Conservation (phyloP, 1,140 invertebrate species). For the Apis florea region DNA sequence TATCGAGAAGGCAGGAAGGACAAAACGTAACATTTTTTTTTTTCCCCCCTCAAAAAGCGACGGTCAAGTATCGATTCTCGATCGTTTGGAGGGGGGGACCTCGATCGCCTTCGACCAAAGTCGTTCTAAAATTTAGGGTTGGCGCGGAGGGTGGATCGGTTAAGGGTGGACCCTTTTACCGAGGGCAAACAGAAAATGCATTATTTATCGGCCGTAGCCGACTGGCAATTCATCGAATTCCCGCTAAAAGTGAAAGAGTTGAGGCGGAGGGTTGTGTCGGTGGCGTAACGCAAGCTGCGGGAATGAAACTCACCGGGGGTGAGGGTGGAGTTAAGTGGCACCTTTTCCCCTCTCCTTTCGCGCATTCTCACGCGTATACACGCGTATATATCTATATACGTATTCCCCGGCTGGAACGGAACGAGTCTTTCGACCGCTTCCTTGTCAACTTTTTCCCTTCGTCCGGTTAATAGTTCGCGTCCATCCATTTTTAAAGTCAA, state of each 20-base stretch:
- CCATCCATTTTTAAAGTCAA: background rate
- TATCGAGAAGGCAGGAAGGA: too few species aligned
- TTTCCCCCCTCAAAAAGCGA: background rate
- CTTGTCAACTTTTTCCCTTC: background rate
- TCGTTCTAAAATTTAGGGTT: constrained; percentile 70
- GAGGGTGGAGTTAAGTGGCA: constrained; percentile 64
- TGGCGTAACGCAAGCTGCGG: constrained; percentile 64
- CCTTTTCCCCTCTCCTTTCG: constrained; percentile 54
- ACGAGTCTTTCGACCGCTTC: background rate
- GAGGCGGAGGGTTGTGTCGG: constrained; percentile 66
- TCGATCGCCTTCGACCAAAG: constrained; percentile 55
- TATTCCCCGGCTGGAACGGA: background rate
- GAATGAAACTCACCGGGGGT: constrained; percentile 38
- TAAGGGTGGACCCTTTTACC: constrained; percentile 72
- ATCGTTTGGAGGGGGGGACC: constrained; percentile 41
- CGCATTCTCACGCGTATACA: constrained; percentile 54
- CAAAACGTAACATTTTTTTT: too few species aligned
- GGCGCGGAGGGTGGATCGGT: constrained; percentile 19
- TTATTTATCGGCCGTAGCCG: constrained; percentile 73
- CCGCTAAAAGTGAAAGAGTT: constrained; percentile 72
- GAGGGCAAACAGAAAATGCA: constrained; percentile 75
- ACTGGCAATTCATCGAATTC: constrained; percentile 72
- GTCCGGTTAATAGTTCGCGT: background rate
- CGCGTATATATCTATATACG: constrained; percentile 40
- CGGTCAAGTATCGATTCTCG: constrained; percentile 49